phyloP scores from a whole-genome alignment of 2,888 invertebrate genomes.

The Vandiemenella viatica region DNA sequence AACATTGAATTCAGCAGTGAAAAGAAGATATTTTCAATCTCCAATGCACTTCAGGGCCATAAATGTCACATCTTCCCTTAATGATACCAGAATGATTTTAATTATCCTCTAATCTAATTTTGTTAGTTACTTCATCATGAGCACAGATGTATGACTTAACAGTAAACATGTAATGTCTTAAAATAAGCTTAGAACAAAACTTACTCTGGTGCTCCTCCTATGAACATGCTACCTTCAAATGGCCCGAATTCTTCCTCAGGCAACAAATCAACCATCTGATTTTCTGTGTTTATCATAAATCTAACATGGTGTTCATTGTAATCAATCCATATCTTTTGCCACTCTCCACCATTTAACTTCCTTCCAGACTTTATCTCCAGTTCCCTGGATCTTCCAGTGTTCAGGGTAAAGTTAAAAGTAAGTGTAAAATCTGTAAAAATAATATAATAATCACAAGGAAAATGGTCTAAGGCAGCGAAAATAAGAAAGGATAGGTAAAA shows the following conservation, averaged over 20 bases:
- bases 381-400: slow-evolving; percentile 67
- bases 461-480: no score
- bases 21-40: no score
- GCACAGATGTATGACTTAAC: no score
- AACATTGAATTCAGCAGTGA: no score
- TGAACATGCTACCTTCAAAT: slow-evolving; percentile 86
- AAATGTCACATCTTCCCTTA: no score
- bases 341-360: slow-evolving; percentile 79
- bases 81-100: no score
- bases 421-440: slow-evolving; percentile 55
- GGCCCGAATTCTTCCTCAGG: slow-evolving; percentile 81
- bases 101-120: no score
- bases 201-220: slow-evolving; percentile 84
- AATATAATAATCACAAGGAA: no score
- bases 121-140: no score
- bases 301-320: slow-evolving; percentile 86
- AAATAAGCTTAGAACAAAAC: slow-evolving; percentile 24
- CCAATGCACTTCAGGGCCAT: no score
- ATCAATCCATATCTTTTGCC: slow-evolving; percentile 94
- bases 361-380: slow-evolving; percentile 68
- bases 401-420: slow-evolving; percentile 78
- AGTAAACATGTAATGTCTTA: no score
- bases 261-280: slow-evolving; percentile 70
- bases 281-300: slow-evolving; percentile 83
- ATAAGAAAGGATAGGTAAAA: no score